phyloP scores from a whole-genome alignment of 1,140 invertebrate genomes.

The Sarcophaga bullata region DNA sequence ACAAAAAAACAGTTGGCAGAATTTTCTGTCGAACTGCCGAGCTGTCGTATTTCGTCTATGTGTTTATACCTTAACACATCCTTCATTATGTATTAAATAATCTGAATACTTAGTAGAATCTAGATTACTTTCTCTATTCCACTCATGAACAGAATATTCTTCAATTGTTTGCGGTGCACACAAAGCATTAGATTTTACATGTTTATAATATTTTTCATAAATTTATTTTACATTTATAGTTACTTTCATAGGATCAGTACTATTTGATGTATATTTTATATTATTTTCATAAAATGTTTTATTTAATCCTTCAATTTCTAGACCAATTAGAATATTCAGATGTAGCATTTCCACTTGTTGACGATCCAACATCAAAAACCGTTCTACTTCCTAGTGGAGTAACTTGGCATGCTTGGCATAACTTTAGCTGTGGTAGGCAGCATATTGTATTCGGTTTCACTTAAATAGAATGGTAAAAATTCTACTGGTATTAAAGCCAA shows the following conservation, averaged over 20 bases:
- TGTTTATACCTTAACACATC: too few relatives aligned
- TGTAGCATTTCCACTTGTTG: constrained; percentile 36
- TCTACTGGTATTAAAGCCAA: background rate
- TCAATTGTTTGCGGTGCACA: background rate
- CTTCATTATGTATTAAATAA: too few relatives aligned
- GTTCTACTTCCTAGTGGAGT: constrained; percentile 44
- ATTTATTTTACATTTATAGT: background rate
- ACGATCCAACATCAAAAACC: constrained; percentile 44
- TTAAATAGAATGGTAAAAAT: constrained; percentile 46
- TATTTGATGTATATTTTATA: background rate
- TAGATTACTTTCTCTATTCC: too few relatives aligned
- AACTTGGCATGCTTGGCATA: constrained; percentile 41
- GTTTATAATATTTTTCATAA: background rate
- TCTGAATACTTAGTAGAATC: too few relatives aligned
- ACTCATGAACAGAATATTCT: background rate
- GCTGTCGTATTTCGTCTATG: too few relatives aligned
- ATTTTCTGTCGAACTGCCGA: too few relatives aligned
- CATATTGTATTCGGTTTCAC: constrained; percentile 38
- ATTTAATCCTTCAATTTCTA: constrained; percentile 33
- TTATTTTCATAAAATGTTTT: constrained; percentile 41
- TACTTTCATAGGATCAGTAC: constrained; percentile 28
- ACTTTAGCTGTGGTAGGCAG: constrained; percentile 33
- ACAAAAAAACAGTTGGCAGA: too few relatives aligned
- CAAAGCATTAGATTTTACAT: background rate
- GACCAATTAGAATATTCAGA: constrained; percentile 43